Evolutionary conservation across 2,797 vertebrate genomes (phyloP).

Genomic region (Aselliscus stoliczkanus): DNA sequence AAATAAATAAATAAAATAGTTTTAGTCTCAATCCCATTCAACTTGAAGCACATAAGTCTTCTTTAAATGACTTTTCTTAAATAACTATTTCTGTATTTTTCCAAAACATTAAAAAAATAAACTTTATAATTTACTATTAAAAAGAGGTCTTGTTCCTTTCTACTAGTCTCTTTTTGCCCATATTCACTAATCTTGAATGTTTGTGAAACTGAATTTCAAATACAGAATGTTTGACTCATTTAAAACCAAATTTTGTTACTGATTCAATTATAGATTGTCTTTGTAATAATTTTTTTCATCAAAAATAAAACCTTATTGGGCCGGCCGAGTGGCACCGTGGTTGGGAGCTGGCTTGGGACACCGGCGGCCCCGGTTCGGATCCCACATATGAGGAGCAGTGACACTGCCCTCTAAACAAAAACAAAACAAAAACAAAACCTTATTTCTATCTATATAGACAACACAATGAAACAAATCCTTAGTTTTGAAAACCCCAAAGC

Average conservation of each 20-base stretch:
- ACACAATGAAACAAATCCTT: conserved; percentile 43
- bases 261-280: conserved; percentile 35
- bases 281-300: conserved; percentile 25
- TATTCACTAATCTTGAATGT: conserved; percentile 45
- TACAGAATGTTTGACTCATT: conserved; percentile 17
- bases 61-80: conserved; percentile 34
- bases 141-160: conserved; percentile 17
- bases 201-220: conserved; percentile 54
- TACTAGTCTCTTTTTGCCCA: conserved; percentile 8
- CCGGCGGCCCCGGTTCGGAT: too few relatives aligned
- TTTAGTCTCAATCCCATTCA: background rate
- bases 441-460: conserved; percentile 42
- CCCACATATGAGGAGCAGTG: too few relatives aligned
- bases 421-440: conserved; percentile 24
- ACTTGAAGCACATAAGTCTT: conserved; percentile 36
- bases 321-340: too few relatives aligned
- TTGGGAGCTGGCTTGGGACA: too few relatives aligned
- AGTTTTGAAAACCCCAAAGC: background rate
- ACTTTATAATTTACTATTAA: conserved; percentile 34
- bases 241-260: conserved; percentile 40
- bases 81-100: conserved; percentile 39
- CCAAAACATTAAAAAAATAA: background rate
- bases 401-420: too few relatives aligned
- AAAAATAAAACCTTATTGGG: conserved; percentile 26
- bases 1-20: too few relatives aligned